Evolutionary conservation across 2,888 invertebrate genomes (phyloP), one percentile per base, ranked within the genome.

Genomic region (Laothoe populi): DNA sequence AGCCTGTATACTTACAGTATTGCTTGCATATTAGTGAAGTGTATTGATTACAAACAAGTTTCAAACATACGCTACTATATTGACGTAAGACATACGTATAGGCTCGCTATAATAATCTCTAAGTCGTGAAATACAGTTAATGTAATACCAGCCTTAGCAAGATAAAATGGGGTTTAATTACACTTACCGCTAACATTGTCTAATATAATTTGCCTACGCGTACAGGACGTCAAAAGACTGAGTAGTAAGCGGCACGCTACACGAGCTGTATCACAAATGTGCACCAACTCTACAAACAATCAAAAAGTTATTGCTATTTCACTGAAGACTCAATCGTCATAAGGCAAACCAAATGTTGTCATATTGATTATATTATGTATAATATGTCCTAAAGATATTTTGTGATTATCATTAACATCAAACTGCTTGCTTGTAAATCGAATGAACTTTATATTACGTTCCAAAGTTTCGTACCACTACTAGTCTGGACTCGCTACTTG

Each of bases 121-220:
- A 58, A 46, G 35, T 23, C 38, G 58, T 57, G 57, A 46, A 16
- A 57, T 31, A 59, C 24, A 58, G 13, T 42, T 61, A 46, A 35
- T 74, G 70, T 74, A 70, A 70, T 74, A 76, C 69, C 68, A 75
- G 70, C 68, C 72, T 74, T 74, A 70, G 76, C 77, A 70, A 78
- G 72, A 76, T 75, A 80, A 71, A 74, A 79, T 86, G 91, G 90
- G 89, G 90, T 90, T 88, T 84, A 81, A 78, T 82, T 82, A 89
- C 77, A 78, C 87, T 87, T 90, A 90, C 74, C 74, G 78, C 78
- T 87, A 90, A 86, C 78, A 88, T 87, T 90, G 76, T 83, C 92
- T 91, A 91, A 84, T 90, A 91, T 86, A 92, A 86, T 90, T 60
- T 88, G 79, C 83, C 92, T 92, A 92, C 86, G 82, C 81, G 82